phyloP scores from a whole-genome alignment of 2,888 invertebrate genomes.

The Aspidiotus destructor region DNA sequence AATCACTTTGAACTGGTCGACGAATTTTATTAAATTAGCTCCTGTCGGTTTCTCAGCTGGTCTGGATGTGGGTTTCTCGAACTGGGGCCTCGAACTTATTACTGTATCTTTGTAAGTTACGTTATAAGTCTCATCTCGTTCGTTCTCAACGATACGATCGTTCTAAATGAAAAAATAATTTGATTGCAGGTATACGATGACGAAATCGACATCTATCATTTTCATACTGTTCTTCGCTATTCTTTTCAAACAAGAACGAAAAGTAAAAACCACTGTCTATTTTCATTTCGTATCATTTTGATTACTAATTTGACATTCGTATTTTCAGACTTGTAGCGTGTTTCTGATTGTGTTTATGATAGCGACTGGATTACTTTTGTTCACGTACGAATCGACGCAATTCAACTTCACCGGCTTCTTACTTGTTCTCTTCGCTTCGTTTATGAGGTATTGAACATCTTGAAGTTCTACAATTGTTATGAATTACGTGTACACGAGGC shows the following conservation, averaged over 20 bases:
- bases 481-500: too few species aligned
- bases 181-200: constrained; percentile 71
- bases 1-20: constrained; percentile 61
- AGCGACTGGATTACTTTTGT: constrained; percentile 81
- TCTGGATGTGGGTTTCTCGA: constrained; percentile 93
- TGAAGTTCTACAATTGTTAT: too few species aligned
- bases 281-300: background rate
- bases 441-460: constrained; percentile 46
- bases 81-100: constrained; percentile 93
- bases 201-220: constrained; percentile 92
- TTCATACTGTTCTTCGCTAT: constrained; percentile 94
- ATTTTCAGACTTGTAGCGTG: constrained; percentile 75
- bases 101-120: constrained; percentile 76
- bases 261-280: constrained; percentile 50
- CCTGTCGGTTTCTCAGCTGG: constrained; percentile 87
- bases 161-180: constrained; percentile 12
- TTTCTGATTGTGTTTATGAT: constrained; percentile 80
- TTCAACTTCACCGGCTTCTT: constrained; percentile 85
- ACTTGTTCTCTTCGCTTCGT: constrained; percentile 80
- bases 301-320: constrained; percentile 33
- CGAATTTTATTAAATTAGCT: constrained; percentile 66
- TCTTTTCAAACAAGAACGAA: constrained; percentile 80
- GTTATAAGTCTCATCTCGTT: background rate
- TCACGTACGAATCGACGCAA: constrained; percentile 94
- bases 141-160: constrained; percentile 13